These are phyloP conservation scores for Cheilosia urbana DNA, from an alignment of 2,888 invertebrate species.

Conservation along the genomic window DNA sequence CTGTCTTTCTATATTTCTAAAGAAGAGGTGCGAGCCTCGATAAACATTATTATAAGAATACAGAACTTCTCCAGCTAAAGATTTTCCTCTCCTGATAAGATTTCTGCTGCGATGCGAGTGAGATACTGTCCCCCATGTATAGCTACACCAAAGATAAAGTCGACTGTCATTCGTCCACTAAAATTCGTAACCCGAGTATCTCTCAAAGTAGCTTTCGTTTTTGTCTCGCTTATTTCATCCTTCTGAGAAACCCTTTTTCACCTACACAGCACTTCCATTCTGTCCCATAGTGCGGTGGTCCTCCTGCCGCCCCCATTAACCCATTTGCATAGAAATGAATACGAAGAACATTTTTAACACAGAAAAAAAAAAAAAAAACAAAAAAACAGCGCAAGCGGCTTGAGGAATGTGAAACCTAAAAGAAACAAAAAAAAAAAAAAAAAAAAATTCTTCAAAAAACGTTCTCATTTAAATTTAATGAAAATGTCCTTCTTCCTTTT, in stretches of 20 bases:
- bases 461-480: constrained; percentile 76
- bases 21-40: too few species aligned
- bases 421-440: constrained; percentile 38
- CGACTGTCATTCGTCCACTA: too few species aligned
- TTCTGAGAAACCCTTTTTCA: constrained; percentile 58
- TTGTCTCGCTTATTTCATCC: neutral
- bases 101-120: too few species aligned
- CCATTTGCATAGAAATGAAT: constrained; percentile 72
- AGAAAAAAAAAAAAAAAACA: constrained; percentile 30
- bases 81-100: too few species aligned
- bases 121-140: too few species aligned
- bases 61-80: too few species aligned
- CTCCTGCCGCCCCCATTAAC: constrained; percentile 60
- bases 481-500: constrained; percentile 75
- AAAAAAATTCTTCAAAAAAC: constrained; percentile 65
- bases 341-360: constrained; percentile 28
- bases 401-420: constrained; percentile 53
- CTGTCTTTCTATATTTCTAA: too few species aligned
- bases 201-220: too few species aligned
- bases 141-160: too few species aligned
- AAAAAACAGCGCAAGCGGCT: constrained; percentile 68
- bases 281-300: constrained; percentile 8
- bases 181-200: too few species aligned
- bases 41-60: too few species aligned
- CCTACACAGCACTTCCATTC: constrained; percentile 18